Evolutionary conservation across 2,888 invertebrate species (phyloP), one percentile per base, ranked within the genome.

Genomic region (Autographa gamma): DNA sequence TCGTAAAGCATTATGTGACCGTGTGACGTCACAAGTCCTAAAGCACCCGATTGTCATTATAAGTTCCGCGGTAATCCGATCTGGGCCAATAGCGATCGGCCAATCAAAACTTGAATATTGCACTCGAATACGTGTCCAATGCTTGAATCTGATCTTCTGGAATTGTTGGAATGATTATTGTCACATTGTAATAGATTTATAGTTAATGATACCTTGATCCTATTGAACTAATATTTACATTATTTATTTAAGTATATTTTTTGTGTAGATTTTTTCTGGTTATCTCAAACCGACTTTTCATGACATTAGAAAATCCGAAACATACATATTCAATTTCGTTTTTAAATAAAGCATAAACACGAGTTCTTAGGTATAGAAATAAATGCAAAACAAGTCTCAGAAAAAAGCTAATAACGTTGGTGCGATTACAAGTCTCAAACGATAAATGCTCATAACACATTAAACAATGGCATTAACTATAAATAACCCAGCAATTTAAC

Each of bases 31-130:
- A 69, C 54, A 59, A 60, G 65, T 52, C n/a, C 38, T 25, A 25
- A 41, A 52, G 76, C 69, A 69, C 73, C 68, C 84, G 82, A 79
- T 86, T 82, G 86, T 85, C 85, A 89, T 90, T 90, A 89, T 88
- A 90, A 90, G 85, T 90, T 90, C 74, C 72, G 60, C 84, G 74
- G 85, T 90, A 91, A 89, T 88, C 75, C 82, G 89, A 86, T 90
- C 82, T 86, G 79, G 70, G 77, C n/a, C 60, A 75, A 68, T 67
- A 67, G 75, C 81, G 87, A 88, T 88, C 86, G 82, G 84, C 88
- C 86, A 89, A 91, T 91, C 89, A 88, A 88, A 90, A 89, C 87
- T 90, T 90, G 82, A 74, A 69, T 76, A 65, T 83, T 83, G 79
- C 84, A 83, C 74, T 76, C 63, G 61, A 52, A 60, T 70, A 74